Evolutionary conservation across 2,888 invertebrate species (phyloP), one percentile per base, ranked within the genome.

Genomic region (Eilema caniola): DNA sequence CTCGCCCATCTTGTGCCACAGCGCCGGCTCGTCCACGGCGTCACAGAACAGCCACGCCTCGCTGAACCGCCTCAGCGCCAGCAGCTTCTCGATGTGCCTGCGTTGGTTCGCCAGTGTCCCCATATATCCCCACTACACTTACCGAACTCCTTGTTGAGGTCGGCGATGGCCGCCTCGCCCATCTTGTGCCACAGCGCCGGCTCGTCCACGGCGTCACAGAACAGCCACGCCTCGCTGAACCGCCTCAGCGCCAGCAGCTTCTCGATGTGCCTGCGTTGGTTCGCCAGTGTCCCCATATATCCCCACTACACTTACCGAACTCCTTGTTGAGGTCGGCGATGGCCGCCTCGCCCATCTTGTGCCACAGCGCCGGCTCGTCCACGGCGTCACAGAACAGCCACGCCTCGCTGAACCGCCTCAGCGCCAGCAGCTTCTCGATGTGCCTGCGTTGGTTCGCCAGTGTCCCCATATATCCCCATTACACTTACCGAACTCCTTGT

Each of bases 61-160:
- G 62, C 94, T 89, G 88, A 97, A 98, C 82, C 98, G 96, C 70
- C 96, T 86, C 74, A 96, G 88, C 3, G 92, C 86, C 28, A 96
- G 83, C 53, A 96, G 81, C 83, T 95, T 95, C 67, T 93, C 92
- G 3, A 95, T 88, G 73, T 95, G 95, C 28, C 76, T 81, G 28
- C 89, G 82, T 77, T 95, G n/a, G n/a, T n/a, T n/a, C n/a, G n/a
- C n/a, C n/a, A n/a, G n/a, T n/a, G n/a, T n/a, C n/a, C n/a, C n/a
- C n/a, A n/a, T n/a, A n/a, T n/a, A n/a, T n/a, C n/a, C n/a, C n/a
- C n/a, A 33, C 41, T 41, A 16, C 25, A 41, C 93, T 93, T 88
- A 98, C 98, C 98, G 87, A 98, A 97, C 74, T 98, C 97, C 12
- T 98, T 96, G 85, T 99, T 98, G 62, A 99, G 95, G 87, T 97